These are phyloP conservation scores for Sphaerophoria rueppellii DNA, from an alignment of 2,888 invertebrate genomes.

Conservation along the genomic window DNA sequence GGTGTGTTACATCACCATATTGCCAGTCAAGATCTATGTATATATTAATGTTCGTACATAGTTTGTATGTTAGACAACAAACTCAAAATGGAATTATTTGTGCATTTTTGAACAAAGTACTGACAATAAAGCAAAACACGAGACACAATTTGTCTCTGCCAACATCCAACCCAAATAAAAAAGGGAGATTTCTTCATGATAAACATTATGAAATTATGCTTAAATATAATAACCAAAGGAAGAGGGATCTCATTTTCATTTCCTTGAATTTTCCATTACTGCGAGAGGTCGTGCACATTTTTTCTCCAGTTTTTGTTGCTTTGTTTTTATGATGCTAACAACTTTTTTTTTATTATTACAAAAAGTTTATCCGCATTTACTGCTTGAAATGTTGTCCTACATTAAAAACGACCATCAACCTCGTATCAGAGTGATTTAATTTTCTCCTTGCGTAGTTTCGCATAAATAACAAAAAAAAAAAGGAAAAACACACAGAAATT, in stretches of 20 bases:
- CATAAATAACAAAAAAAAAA: constrained; percentile 36
- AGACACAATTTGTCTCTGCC: constrained; percentile 58
- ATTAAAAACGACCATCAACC: constrained; percentile 72
- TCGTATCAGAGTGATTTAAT: constrained; percentile 72
- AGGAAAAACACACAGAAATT: neutral
- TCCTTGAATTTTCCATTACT: constrained; percentile 62
- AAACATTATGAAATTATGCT: constrained; percentile 63
- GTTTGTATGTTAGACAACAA: constrained; percentile 2
- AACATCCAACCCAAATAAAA: constrained; percentile 8
- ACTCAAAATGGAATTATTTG: constrained; percentile 48
- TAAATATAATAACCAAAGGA: constrained; percentile 70
- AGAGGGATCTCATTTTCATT: constrained; percentile 67
- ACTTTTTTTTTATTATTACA: constrained; percentile 55
- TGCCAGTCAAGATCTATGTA: neutral
- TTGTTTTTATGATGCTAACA: constrained; percentile 61
- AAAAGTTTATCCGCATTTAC: constrained; percentile 70
- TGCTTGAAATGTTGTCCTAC: constrained; percentile 72
- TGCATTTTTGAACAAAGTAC: constrained; percentile 67
- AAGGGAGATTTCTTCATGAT: constrained; percentile 39
- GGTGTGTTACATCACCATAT: constrained; percentile 7
- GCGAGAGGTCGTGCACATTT: constrained; percentile 47
- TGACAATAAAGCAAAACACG: constrained; percentile 58
- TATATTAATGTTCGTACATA: neutral
- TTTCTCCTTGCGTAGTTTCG: constrained; percentile 72
- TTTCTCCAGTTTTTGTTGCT: constrained; percentile 19